Evolutionary conservation across 2,797 vertebrate species (phyloP), one percentile per base, ranked within the genome.

Genomic region (Loris lydekkerianus): DNA sequence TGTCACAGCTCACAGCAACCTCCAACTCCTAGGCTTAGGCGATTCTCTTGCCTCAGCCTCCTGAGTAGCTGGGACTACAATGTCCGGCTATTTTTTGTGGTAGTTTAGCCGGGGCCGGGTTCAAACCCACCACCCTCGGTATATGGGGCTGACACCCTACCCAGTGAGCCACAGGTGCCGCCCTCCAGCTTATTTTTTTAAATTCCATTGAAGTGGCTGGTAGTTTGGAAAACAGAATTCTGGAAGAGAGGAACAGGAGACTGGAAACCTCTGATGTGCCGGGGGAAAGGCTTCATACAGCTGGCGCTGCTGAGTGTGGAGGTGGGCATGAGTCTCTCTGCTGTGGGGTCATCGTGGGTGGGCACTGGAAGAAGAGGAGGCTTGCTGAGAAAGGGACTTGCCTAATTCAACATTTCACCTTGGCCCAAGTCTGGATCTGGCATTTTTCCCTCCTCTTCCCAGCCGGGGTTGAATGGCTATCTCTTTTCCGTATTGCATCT

Each of bases 181-280:
- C 46, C 46, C 46, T 89, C 67, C 81, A 49, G 67, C 29, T 34
- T 69, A 31, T 53, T 78, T 13, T 87, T 92, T 81, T 14, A 34
- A 34, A 67, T 78, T 43, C 34, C 15, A 20, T 40, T 58, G 53
- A 86, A 75, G 65, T 63, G 53, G 29, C 83, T 61, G 65, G 27
- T 73, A 31, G 61, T 76, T 88, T 94, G 67, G 69, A 61, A 63
- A 89, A 27, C 76, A 21, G 37, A 81, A 58, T 49, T 81, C 89
- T 37, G 14, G 53, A 46, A 8, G 3, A 43, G 69, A 25, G 81
- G 11, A 29, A 11, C 10, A 18, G 58, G 76, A 46, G 6, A 60
- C 58, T 23, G 90, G 43, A 27, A 77, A n/a, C 18, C 27, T 84
- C 21, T 14, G 1, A 0, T 5, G 17, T 46, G 31, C 20, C 18